phyloP scores from a whole-genome alignment of 1,140 invertebrate species.

The Akabosia matsudoensis region DNA sequence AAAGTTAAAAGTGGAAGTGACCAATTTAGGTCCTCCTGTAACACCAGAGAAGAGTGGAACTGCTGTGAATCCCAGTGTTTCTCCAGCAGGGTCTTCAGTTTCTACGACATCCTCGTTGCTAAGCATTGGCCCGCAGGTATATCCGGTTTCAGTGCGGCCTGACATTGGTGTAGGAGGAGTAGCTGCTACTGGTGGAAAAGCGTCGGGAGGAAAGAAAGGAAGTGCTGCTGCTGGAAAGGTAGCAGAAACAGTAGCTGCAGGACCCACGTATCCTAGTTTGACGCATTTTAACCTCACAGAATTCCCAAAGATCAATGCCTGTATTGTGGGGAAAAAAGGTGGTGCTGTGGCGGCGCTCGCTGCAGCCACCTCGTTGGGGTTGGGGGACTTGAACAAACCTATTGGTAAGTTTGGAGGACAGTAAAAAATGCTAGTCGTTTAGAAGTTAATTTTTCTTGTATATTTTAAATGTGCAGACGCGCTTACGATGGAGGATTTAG shows the following conservation, averaged over 20 bases:
- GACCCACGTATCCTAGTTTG: not conserved
- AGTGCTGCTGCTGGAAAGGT: not conserved
- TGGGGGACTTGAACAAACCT: not conserved
- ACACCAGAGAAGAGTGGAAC: not conserved
- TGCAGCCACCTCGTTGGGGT: not conserved
- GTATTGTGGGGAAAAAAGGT: not conserved
- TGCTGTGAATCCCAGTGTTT: not conserved
- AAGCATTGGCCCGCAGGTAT: not conserved
- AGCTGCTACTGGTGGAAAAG: not conserved
- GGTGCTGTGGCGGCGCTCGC: not conserved
- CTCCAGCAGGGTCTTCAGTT: not conserved
- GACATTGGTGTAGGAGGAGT: not conserved
- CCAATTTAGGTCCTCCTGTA: not conserved
- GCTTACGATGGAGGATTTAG: constrained; percentile 71
- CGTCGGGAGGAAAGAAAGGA: not conserved
- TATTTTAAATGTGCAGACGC: not conserved
- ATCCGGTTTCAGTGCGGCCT: not conserved
- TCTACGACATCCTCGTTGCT: constrained; percentile 5
- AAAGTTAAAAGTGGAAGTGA: constrained; percentile 34
- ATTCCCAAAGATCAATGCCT: constrained; percentile 14
- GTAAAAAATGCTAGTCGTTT: not conserved
- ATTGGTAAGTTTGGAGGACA: constrained; percentile 5
- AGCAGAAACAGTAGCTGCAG: not conserved
- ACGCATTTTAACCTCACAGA: constrained; percentile 14
- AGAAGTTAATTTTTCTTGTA: not conserved